Percentiles rank a stretch among this genome's conserved stretches.
phyloP scores from a whole-genome alignment of 1,140 invertebrate genomes.

The Propsilocerus akamusi region DNA sequence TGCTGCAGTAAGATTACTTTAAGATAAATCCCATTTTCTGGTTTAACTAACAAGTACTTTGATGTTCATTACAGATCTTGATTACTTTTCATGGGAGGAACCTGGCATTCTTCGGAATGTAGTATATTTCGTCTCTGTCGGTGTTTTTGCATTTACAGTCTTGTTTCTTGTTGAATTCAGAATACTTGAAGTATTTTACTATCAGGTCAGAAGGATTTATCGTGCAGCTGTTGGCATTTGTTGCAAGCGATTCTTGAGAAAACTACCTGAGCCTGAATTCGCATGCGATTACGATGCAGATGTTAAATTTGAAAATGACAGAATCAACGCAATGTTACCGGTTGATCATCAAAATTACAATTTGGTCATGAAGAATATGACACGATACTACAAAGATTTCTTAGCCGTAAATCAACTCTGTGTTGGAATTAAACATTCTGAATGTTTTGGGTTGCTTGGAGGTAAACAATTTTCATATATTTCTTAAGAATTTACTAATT shows the following conservation, averaged over 20 bases:
- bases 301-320: constrained; percentile 7
- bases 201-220: constrained; percentile 8
- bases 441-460: constrained; percentile 67
- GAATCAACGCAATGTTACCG: neutral
- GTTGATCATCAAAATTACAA: constrained; percentile 7
- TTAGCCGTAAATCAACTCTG: constrained; percentile 41
- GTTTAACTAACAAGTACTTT: too few species aligned
- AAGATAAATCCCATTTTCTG: neutral
- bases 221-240: neutral
- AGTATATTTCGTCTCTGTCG: constrained; percentile 11
- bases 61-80: neutral
- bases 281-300: neutral
- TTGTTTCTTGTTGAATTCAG: constrained; percentile 15
- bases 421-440: constrained; percentile 29
- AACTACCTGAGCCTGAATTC: neutral
- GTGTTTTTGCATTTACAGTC: constrained; percentile 10
- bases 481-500: too few species aligned
- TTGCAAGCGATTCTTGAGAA: neutral
- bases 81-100: constrained; percentile 15
- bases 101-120: constrained; percentile 17
- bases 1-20: neutral
- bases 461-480: too few species aligned
- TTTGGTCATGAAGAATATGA: constrained; percentile 25
- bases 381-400: constrained; percentile 37
- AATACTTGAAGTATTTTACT: constrained; percentile 9